These are phyloP conservation scores for Tryphoninae sp. DNA, from an alignment of 2,888 invertebrate species.

Conservation along the genomic window DNA sequence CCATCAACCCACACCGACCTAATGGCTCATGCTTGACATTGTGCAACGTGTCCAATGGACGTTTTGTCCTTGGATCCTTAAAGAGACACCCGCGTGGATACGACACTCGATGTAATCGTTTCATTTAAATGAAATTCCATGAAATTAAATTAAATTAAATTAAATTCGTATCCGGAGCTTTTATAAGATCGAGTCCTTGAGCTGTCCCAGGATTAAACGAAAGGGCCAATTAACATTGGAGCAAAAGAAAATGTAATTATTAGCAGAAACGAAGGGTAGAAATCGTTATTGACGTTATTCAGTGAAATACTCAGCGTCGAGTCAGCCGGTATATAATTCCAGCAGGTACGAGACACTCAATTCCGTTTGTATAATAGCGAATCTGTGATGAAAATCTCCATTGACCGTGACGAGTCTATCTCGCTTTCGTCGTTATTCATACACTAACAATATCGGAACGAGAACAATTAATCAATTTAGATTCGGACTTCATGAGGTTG, in stretches of 20 bases:
- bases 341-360: slow-evolving; percentile 10
- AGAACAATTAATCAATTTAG: slow-evolving; percentile 45
- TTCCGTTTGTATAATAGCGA: neutral
- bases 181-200: too few relatives aligned
- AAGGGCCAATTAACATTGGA: too few relatives aligned
- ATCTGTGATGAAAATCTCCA: neutral
- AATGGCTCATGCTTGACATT: slow-evolving; percentile 45
- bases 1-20: slow-evolving; percentile 25
- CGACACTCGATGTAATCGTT: neutral
- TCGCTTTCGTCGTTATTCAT: neutral
- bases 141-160: too few relatives aligned
- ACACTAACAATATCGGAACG: slow-evolving; percentile 6
- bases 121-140: neutral
- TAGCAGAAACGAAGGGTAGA: too few relatives aligned
- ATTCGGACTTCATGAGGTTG: slow-evolving; percentile 7
- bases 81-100: neutral
- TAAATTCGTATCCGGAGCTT: too few relatives aligned
- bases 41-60: slow-evolving; percentile 30
- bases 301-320: neutral
- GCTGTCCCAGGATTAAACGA: too few relatives aligned
- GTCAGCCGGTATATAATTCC: neutral
- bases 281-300: neutral
- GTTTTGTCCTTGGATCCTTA: slow-evolving; percentile 1
- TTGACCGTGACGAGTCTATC: slow-evolving; percentile 6
- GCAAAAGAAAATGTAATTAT: too few relatives aligned